These are phyloP conservation scores for Drosophila rellima DNA, from an alignment of 2,888 invertebrate genomes.

Conservation along the genomic window DNA sequence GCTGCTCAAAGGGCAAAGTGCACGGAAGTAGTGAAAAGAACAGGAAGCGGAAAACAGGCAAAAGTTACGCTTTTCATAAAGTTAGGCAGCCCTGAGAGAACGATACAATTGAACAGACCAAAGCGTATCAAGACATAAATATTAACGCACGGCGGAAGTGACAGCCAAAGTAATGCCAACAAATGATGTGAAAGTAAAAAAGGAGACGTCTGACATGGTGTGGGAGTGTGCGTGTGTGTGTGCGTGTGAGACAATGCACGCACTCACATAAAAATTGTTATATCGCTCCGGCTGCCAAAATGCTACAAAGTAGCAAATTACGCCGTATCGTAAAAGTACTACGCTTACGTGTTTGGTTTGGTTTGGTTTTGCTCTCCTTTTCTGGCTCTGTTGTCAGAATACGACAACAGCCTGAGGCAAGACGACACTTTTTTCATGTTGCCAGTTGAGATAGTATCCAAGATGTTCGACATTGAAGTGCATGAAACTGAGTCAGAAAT, in stretches of 20 bases:
- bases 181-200: slow-evolving; percentile 68
- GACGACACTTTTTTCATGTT: slow-evolving; percentile 14
- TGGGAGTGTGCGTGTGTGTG: slow-evolving; percentile 7
- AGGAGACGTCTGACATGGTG: background rate
- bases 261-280: slow-evolving; percentile 61
- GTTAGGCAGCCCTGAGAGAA: slow-evolving; percentile 15
- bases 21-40: slow-evolving; percentile 46
- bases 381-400: background rate
- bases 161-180: slow-evolving; percentile 73
- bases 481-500: slow-evolving; percentile 4
- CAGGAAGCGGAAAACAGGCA: slow-evolving; percentile 60
- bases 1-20: slow-evolving; percentile 48
- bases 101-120: slow-evolving; percentile 14
- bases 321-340: slow-evolving; percentile 66
- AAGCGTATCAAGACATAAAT: slow-evolving; percentile 57
- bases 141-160: slow-evolving; percentile 71
- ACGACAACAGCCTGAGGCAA: background rate
- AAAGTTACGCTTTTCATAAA: slow-evolving; percentile 53
- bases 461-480: slow-evolving; percentile 22
- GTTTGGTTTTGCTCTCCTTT: slow-evolving; percentile 14
- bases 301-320: slow-evolving; percentile 71
- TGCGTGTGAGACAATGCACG: slow-evolving; percentile 50
- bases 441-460: background rate
- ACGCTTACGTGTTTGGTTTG: slow-evolving; percentile 55
- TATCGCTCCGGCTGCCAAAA: slow-evolving; percentile 50